Base-by-base conservation (phyloP, 2,888 invertebrate species). In the Hermaeophaga mercurialis region DNA sequence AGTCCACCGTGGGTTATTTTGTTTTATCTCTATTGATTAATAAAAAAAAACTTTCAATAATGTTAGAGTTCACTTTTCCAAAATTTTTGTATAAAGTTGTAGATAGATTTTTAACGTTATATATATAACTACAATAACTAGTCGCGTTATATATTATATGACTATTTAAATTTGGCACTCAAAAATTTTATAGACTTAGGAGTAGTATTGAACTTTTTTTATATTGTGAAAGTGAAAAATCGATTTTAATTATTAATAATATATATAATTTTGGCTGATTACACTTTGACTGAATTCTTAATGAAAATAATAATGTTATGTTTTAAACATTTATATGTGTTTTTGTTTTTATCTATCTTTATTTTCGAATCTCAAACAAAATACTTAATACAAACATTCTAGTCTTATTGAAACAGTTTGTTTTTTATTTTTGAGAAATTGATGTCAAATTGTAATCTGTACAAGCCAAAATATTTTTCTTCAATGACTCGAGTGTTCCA, bases 101-200 rank as follows among this genome's bases (percentile, higher is more conserved):
- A 73, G 73, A 73, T 73, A 73, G 69, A 68, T 69, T 71, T 72
- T 71, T 72, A 70, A 66, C 66, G 69, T 67, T 63, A 68, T 43
- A 24, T 24, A 24, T 43, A 43, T 43, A 24, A 24, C 12, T 15
- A 43, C 24, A 43, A 43, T 67, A 68, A 68, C 73, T 72, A 73
- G 73, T 73, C 73, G 70, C 70, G 70, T 69, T 69, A 66, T 65
- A 63, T 61, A 68, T 65, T 63, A 65, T 64, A 66, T 62, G 52
- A 54, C 54, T 54, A 46, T 62, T 63, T 64, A 66, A 65, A 66
- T 71, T 70, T 70, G 68, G 68, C 70, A 72, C 68, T 71, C 54
- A 49, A 61, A 70, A 66, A 63, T 69, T 68, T 69, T 68, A 67
- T 67, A 68, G 65, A 68, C 49, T 48, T 67, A 67, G 64, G 12